Base-by-base conservation (phyloP, 2,797 vertebrate genomes). In the Scarus forsteni region DNA sequence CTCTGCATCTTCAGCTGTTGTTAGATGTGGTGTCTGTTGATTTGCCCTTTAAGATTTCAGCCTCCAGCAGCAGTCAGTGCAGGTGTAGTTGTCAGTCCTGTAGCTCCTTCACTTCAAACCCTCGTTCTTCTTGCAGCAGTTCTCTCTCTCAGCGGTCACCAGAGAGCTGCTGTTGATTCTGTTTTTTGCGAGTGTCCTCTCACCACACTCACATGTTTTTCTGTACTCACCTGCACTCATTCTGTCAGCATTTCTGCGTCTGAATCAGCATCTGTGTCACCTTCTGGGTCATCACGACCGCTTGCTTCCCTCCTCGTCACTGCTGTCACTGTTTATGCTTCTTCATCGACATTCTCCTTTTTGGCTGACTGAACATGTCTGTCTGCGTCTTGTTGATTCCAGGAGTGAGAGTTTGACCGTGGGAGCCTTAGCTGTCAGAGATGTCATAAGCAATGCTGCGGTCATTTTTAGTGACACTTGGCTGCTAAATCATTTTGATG, bases 111-210 rank as follows among this genome's bases (percentile, higher is more conserved):
- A 13, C 36, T 59, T 60, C 7, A 51, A 51, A 0, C 46, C 10
- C 3, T 43, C 54, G 42, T 10, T 39, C 38, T 69, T 39, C 63
- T 55, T 70, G 49, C n/a, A 66, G 43, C 62, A 66, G 64, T 40
- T 78, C 51, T 66, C 55, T 68, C 56, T 1, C 27, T 27, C 27
- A 27, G 18, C 10, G 11, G 63, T 0, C 49, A 18, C 66, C 6
- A 35, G 66, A 73, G 76, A 67, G 19, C 62, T 74, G 52, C 52
- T 70, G 64, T 67, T 76, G 42, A 61, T 63, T 85, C 79, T 43
- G 27, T 2, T 58, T 44, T 55, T 76, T 46, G 36, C 35, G 0
- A 11, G 39, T 72, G 54, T 78, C 65, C 52, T 67, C 61, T 79
- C 78, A 18, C 54, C 59, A 4, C 50, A 55, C 40, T 58, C 43